Evolutionary conservation across 2,797 vertebrate genomes (phyloP).

Genomic region (Octomys mimax): DNA sequence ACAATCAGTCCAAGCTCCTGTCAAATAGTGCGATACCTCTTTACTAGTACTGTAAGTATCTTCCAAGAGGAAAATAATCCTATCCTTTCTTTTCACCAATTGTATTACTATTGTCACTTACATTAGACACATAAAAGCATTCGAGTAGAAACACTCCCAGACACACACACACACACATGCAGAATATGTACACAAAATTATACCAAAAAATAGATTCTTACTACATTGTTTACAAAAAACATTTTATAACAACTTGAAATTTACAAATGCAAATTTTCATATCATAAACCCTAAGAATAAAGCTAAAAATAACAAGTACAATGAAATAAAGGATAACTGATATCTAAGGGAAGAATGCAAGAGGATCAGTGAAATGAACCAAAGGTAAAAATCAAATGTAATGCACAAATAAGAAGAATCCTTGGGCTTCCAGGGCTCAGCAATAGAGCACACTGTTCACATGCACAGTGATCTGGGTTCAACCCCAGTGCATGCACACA

Average conservation of each 20-base stretch:
- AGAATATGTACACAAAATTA: background rate
- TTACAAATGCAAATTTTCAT: background rate
- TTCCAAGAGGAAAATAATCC: background rate
- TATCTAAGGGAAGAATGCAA: background rate
- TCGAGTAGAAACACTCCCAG: background rate
- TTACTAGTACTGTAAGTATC: background rate
- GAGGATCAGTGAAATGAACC: background rate
- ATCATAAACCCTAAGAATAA: background rate
- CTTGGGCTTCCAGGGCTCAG: background rate
- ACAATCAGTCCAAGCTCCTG: background rate
- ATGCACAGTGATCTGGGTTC: background rate
- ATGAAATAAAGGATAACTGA: background rate
- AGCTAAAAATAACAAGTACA: background rate
- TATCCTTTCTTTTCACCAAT: background rate
- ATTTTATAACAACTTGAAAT: background rate
- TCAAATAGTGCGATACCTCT: background rate
- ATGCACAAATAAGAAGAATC: background rate
- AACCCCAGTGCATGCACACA: background rate
- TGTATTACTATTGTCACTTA: background rate
- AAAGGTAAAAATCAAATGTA: background rate
- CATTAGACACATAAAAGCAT: background rate
- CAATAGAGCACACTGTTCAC: background rate
- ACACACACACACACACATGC: background rate
- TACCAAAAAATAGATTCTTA: background rate
- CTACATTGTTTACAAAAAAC: background rate